Evolutionary conservation across 2,888 invertebrate species (phyloP).

Genomic region (Busseola fusca): DNA sequence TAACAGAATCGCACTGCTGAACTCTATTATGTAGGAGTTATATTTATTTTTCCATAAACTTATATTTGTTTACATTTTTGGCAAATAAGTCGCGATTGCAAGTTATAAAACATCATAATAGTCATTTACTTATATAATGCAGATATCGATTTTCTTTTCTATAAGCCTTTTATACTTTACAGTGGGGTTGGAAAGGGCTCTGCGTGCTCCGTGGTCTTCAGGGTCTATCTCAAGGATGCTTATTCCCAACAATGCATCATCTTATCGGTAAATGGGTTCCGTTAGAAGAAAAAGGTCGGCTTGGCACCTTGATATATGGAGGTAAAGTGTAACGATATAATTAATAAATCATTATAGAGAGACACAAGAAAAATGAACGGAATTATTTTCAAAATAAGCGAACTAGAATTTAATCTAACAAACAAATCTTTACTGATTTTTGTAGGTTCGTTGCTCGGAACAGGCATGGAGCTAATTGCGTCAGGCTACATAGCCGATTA

Average conservation of each 20-base stretch:
- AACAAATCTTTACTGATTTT: not conserved
- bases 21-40: too few species aligned
- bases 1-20: too few species aligned
- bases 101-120: not conserved
- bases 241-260: conserved; percentile 90
- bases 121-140: not conserved
- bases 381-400: too few species aligned
- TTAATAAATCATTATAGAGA: not conserved
- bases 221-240: conserved; percentile 90
- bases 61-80: too few species aligned
- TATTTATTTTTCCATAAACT: too few species aligned
- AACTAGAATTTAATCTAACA: not conserved
- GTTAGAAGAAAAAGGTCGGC: conserved; percentile 89
- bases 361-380: too few species aligned
- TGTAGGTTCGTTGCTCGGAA: conserved; percentile 89
- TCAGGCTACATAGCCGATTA: conserved; percentile 79
- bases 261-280: conserved; percentile 91
- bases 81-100: too few species aligned
- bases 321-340: conserved; percentile 64
- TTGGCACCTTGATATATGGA: conserved; percentile 84
- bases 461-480: conserved; percentile 87
- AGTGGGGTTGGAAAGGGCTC: conserved; percentile 89
- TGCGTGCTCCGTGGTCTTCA: conserved; percentile 89
- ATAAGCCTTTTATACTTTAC: conserved; percentile 45
- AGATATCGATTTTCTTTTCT: not conserved